These are phyloP conservation scores for Neodiprion fabricii DNA, from an alignment of 1,140 invertebrate genomes.

Conservation along the genomic window DNA sequence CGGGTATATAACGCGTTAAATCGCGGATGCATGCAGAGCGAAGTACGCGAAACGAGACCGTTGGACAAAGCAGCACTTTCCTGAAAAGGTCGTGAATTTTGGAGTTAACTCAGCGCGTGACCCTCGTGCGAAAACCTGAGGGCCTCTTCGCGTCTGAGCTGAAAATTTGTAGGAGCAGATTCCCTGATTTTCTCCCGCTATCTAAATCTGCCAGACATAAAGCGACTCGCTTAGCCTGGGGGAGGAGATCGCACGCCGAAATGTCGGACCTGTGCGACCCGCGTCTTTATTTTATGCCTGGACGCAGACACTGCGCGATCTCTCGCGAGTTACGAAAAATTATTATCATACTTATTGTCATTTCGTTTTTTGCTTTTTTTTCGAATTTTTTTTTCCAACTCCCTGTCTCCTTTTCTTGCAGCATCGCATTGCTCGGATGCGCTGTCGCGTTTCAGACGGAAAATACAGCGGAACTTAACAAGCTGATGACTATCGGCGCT, in stretches of 20 bases:
- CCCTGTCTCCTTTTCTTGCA: too few species aligned
- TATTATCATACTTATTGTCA: slow-evolving; percentile 10
- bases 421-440: too few species aligned
- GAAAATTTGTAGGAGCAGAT: slow-evolving; percentile 11
- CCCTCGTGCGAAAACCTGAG: background rate
- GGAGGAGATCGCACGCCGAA: slow-evolving; percentile 48
- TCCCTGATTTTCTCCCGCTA: slow-evolving; percentile 22
- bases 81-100: background rate
- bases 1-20: too few species aligned
- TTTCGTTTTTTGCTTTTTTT: background rate
- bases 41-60: background rate
- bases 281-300: slow-evolving; percentile 42
- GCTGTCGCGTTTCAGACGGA: too few species aligned
- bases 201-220: slow-evolving; percentile 39
- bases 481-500: slow-evolving; percentile 55
- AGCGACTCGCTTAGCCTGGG: background rate
- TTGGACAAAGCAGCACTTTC: background rate
- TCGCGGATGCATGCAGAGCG: too few species aligned
- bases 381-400: too few species aligned
- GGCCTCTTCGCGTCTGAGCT: background rate
- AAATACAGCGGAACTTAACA: slow-evolving; percentile 46
- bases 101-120: background rate
- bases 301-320: slow-evolving; percentile 24
- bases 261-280: slow-evolving; percentile 49
- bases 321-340: background rate